phyloP scores from a whole-genome alignment of 2,888 invertebrate species.

The Germaria angustata region DNA sequence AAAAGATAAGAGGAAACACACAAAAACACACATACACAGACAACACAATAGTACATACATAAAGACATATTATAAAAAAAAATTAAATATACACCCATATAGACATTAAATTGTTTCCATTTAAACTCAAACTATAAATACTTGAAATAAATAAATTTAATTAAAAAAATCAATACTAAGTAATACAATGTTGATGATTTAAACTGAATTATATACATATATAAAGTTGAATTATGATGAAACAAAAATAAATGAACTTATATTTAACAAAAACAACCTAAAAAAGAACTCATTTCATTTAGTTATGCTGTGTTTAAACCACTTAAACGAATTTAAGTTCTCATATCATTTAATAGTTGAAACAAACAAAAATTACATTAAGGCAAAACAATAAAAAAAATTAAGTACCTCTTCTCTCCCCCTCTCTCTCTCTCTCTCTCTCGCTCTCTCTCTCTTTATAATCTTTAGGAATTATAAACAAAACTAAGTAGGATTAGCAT shows the following conservation, averaged over 20 bases:
- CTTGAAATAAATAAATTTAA: constrained; percentile 63
- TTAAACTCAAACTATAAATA: constrained; percentile 50
- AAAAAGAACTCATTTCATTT: constrained; percentile 36
- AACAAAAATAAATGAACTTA: constrained; percentile 64
- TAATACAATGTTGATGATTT: constrained; percentile 73
- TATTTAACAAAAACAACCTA: constrained; percentile 62
- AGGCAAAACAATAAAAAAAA: constrained; percentile 21
- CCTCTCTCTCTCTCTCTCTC: constrained; percentile 10
- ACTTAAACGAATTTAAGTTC: constrained; percentile 36
- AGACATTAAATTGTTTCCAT: constrained; percentile 43
- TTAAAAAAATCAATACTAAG: constrained; percentile 57
- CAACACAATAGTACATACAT: too few species aligned
- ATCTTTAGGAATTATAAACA: constrained; percentile 7
- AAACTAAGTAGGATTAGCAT: neutral
- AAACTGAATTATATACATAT: constrained; percentile 58
- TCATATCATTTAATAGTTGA: constrained; percentile 38
- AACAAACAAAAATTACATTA: constrained; percentile 5
- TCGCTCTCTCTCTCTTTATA: neutral
- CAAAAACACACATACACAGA: constrained; percentile 35
- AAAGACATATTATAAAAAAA: too few species aligned
- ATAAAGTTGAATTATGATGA: constrained; percentile 41
- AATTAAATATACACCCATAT: too few species aligned
- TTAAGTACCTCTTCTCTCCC: constrained; percentile 53
- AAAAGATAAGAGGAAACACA: constrained; percentile 68
- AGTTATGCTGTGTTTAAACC: constrained; percentile 40